phyloP scores from a whole-genome alignment of 1,140 invertebrate genomes.

The Periplaneta americana region DNA sequence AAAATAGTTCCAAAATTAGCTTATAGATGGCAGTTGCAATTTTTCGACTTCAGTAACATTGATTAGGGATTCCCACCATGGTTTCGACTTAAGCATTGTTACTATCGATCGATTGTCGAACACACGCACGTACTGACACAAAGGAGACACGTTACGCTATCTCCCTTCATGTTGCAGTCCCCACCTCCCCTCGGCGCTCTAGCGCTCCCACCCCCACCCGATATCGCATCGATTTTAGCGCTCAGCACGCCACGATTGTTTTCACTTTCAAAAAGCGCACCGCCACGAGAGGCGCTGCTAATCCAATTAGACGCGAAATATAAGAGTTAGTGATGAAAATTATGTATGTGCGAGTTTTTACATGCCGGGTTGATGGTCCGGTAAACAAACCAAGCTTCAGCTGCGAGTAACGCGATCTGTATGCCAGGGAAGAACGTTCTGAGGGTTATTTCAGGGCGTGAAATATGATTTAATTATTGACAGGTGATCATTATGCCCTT shows the following conservation, averaged over 20 bases:
- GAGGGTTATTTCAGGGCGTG: background rate
- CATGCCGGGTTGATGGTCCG: background rate
- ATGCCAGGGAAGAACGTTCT: background rate
- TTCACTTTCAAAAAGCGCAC: background rate
- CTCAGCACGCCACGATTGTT: background rate
- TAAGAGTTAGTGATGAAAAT: background rate
- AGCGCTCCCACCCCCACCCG: background rate
- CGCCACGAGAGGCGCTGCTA: background rate
- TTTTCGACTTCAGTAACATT: background rate
- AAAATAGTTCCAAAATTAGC: too few species aligned
- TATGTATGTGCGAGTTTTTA: background rate
- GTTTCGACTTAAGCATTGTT: background rate
- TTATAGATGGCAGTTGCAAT: background rate
- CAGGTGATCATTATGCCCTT: too few species aligned
- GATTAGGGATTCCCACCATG: background rate
- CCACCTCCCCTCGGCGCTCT: too few species aligned
- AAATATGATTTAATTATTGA: background rate
- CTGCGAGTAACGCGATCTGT: background rate
- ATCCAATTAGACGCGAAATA: background rate
- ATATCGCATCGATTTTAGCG: background rate
- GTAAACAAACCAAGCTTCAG: background rate
- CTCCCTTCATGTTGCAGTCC: too few species aligned
- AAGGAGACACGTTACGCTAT: background rate
- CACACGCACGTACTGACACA: background rate
- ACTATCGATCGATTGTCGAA: background rate